Percentiles rank a stretch among this genome's conserved stretches.
Evolutionary conservation across 2,113 vertebrate species (phyloP).

Genomic region (Planiliza haematocheilus): DNA sequence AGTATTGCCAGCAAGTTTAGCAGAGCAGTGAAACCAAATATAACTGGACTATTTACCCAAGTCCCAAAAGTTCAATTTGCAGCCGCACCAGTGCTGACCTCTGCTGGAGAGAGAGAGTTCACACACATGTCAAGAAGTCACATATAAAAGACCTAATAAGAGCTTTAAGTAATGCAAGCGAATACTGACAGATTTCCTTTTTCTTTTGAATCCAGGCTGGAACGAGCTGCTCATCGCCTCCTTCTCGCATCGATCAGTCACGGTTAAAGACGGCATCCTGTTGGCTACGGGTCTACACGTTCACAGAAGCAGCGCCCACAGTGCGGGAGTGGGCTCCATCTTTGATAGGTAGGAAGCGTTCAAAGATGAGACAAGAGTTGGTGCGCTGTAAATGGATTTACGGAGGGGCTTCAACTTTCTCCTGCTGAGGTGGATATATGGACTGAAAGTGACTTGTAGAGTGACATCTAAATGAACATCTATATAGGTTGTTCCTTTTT

Average conservation of each 20-base stretch:
- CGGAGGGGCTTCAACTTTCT: too few relatives aligned
- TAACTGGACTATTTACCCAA: conserved; percentile 56
- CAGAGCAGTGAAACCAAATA: conserved; percentile 67
- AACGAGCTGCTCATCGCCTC: conserved; percentile 96
- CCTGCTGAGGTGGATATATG: too few relatives aligned
- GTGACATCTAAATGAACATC: too few relatives aligned
- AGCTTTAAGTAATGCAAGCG: neutral
- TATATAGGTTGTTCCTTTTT: too few relatives aligned
- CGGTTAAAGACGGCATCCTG: conserved; percentile 95
- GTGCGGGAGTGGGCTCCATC: conserved; percentile 95
- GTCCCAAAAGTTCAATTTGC: conserved; percentile 32
- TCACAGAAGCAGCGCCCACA: conserved; percentile 95
- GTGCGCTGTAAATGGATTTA: too few relatives aligned
- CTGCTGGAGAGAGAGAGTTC: conserved; percentile 64
- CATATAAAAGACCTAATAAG: neutral
- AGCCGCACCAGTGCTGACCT: conserved; percentile 48
- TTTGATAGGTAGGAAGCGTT: conserved; percentile 88
- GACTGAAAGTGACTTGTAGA: too few relatives aligned
- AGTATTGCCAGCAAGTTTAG: conserved; percentile 54
- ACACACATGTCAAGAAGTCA: conserved; percentile 6
- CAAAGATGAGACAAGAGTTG: neutral
- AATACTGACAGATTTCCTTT: neutral
- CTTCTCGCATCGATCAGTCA: conserved; percentile 95
- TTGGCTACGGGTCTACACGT: conserved; percentile 94
- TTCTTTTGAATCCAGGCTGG: conserved; percentile 85